Conservation (phyloP, 1,140 invertebrate genomes). For the Ericerus pela region DNA sequence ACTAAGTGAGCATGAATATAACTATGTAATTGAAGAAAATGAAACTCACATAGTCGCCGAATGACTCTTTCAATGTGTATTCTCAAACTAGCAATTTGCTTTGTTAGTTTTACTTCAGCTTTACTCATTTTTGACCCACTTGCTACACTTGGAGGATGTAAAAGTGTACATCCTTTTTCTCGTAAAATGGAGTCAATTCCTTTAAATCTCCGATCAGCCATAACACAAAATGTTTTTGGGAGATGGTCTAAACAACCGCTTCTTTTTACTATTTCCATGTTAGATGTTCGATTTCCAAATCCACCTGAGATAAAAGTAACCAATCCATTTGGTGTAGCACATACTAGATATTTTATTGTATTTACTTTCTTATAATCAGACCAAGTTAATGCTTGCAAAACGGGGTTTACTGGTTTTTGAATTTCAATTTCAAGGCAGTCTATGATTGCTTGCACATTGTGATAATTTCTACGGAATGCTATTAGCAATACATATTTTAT, state of each 20-base stretch:
- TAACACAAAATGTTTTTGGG: slow-evolving; percentile 20
- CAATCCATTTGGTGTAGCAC: slow-evolving; percentile 31
- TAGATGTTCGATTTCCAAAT: slow-evolving; percentile 28
- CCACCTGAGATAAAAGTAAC: too few relatives aligned
- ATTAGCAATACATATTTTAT: slow-evolving; percentile 6
- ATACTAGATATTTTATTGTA: slow-evolving; percentile 31
- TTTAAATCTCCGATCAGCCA: slow-evolving; percentile 32
- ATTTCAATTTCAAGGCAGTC: slow-evolving; percentile 13
- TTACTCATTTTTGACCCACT: slow-evolving; percentile 22
- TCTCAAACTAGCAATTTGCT: slow-evolving; percentile 30
- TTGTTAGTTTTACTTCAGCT: slow-evolving; percentile 27
- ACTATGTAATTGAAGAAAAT: slow-evolving; percentile 29
- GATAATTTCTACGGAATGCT: neutral
- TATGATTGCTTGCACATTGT: neutral
- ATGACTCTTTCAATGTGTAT: slow-evolving; percentile 32
- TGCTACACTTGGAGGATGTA: slow-evolving; percentile 31
- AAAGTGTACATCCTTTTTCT: slow-evolving; percentile 24
- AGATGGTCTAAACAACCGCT: slow-evolving; percentile 26
- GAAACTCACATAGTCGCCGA: slow-evolving; percentile 29
- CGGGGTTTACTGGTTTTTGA: neutral
- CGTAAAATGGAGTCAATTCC: slow-evolving; percentile 24
- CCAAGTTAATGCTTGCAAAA: slow-evolving; percentile 5
- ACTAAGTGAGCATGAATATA: slow-evolving; percentile 24
- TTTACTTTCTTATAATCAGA: slow-evolving; percentile 31
- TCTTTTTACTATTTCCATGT: slow-evolving; percentile 28